Evolutionary conservation across 2,113 vertebrate genomes (phyloP).

Genomic region (Bombycilla garrulus): DNA sequence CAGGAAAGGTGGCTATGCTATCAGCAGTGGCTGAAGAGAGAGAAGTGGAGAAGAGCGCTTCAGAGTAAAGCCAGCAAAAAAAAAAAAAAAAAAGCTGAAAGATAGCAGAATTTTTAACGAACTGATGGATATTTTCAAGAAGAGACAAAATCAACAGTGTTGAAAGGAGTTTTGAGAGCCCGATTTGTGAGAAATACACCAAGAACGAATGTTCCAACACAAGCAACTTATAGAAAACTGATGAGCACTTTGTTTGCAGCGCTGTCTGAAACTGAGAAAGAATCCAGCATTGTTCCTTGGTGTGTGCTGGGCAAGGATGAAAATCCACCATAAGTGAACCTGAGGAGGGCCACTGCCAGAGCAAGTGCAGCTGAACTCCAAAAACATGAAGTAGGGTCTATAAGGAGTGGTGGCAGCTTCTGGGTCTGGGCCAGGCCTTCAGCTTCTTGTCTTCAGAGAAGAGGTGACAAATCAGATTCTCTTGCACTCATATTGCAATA

Average conservation of each 20-base stretch:
- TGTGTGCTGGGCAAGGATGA: not conserved
- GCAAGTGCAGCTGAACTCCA: not conserved
- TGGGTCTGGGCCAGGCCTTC: not conserved
- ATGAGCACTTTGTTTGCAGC: not conserved
- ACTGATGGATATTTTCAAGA: not conserved
- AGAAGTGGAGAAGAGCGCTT: not conserved
- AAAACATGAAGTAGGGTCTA: not conserved
- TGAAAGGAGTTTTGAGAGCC: not conserved
- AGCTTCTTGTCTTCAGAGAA: not conserved
- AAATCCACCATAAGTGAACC: not conserved
- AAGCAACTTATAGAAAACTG: not conserved
- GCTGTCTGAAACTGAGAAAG: not conserved
- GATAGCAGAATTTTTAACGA: not conserved
- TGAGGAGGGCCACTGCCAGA: not conserved
- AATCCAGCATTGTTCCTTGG: not conserved
- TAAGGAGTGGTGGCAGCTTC: not conserved
- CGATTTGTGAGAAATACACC: not conserved
- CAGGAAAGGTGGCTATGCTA: not conserved
- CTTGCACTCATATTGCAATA: not conserved
- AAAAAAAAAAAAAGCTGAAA: not conserved
- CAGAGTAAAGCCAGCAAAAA: not conserved
- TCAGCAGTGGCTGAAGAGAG: not conserved
- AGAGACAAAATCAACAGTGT: not conserved
- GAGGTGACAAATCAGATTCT: not conserved
- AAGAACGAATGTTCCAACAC: not conserved